A percentile compares a stretch with the other conserved stretches of the same genome.
Evolutionary conservation across 2,797 vertebrate species (phyloP).

Genomic region (Cephalopachus bancanus): DNA sequence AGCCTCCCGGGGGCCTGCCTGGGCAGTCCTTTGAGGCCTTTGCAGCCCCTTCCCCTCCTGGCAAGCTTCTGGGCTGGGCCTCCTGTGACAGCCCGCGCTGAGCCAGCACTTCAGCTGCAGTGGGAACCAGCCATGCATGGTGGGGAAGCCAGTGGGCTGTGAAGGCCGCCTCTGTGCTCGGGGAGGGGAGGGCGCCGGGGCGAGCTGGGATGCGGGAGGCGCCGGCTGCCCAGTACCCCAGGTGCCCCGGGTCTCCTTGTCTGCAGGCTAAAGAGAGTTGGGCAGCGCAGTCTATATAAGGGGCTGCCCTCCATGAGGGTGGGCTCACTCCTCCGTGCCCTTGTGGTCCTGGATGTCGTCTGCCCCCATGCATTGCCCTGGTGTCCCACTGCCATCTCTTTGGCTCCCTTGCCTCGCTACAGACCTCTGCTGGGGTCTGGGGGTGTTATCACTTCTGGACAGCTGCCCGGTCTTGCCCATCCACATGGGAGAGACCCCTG

Average conservation of each 20-base stretch:
- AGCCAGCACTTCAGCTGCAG: not conserved
- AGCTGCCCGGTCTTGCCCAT: not conserved
- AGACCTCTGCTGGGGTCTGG: not conserved
- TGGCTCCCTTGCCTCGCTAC: not conserved
- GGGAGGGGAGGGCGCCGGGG: not conserved
- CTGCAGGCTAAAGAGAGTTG: not conserved
- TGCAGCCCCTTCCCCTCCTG: not conserved
- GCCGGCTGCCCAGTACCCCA: not conserved
- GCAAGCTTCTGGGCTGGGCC: not conserved
- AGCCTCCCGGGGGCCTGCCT: not conserved
- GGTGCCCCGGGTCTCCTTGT: not conserved
- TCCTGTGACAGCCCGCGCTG: not conserved
- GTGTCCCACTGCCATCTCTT: not conserved
- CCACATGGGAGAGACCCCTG: not conserved
- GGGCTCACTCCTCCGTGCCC: accelerated
- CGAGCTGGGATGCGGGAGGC: not conserved
- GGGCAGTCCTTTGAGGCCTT: not conserved
- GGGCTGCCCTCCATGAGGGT: not conserved
- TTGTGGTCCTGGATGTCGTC: not conserved
- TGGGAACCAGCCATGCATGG: not conserved
- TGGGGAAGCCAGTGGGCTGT: not conserved
- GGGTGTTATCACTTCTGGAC: not conserved
- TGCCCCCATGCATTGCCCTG: too few species aligned
- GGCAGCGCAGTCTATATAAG: not conserved
- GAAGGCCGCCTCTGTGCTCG: not conserved